Percentiles rank a stretch among this genome's conserved stretches.
Evolutionary conservation across 2,113 vertebrate genomes (phyloP).

Genomic region (Sylvilagus bachmani): DNA sequence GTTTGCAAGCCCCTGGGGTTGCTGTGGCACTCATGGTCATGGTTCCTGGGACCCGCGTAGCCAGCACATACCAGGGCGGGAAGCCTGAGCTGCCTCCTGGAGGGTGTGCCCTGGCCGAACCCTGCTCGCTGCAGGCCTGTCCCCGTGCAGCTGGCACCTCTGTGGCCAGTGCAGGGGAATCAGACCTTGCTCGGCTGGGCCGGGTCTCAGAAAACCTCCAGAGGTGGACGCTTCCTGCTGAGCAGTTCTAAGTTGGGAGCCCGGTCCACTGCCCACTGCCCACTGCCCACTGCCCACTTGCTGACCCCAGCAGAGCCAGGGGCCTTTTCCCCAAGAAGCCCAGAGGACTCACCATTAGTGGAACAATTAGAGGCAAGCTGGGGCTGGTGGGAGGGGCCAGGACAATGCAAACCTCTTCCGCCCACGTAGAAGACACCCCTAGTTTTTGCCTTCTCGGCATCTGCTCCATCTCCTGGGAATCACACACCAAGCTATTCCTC

Average conservation of each 20-base stretch:
- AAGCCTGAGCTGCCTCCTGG: not conserved
- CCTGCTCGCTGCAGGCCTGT: slow-evolving; percentile 1
- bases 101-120: not conserved
- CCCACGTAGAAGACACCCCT: not conserved
- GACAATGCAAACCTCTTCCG: not conserved
- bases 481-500: not conserved
- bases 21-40: not conserved
- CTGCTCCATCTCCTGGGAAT: not conserved
- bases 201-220: not conserved
- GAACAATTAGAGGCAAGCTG: not conserved
- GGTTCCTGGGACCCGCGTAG: slow-evolving; percentile 51
- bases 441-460: not conserved
- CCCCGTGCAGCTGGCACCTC: not conserved
- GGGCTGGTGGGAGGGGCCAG: not conserved
- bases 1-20: not conserved
- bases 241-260: not conserved
- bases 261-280: not conserved
- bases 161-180: not conserved
- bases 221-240: not conserved
- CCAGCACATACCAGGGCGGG: not conserved
- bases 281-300: too few relatives aligned
- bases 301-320: not conserved
- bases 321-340: not conserved
- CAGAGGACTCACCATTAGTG: not conserved
- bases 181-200: not conserved